Evolutionary conservation across 1,140 invertebrate species (phyloP).

Genomic region (Lasioglossum baleicum): DNA sequence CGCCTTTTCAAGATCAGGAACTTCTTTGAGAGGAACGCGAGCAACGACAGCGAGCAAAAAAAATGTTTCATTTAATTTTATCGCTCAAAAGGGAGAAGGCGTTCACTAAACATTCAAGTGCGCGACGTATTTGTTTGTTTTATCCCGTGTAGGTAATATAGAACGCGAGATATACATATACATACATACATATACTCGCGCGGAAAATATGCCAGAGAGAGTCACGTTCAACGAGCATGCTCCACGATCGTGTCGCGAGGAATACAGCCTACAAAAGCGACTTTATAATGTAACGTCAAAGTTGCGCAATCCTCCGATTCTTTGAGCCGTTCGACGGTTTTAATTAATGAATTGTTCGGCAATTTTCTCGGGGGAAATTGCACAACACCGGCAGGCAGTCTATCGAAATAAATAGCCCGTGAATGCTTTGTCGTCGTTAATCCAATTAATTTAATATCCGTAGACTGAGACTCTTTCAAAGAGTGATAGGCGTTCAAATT

Average conservation of each 20-base stretch:
- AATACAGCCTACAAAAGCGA: background rate
- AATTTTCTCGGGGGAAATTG: background rate
- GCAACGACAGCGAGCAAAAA: background rate
- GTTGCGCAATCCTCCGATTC: background rate
- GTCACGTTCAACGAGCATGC: too few relatives aligned
- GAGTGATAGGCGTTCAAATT: background rate
- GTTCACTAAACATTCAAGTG: background rate
- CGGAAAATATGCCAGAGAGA: background rate
- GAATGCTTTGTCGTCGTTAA: background rate
- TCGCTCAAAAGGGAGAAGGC: background rate
- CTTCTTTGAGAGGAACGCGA: slow-evolving; percentile 16
- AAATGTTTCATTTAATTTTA: slow-evolving; percentile 1
- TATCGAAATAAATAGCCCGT: background rate
- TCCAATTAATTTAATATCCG: background rate
- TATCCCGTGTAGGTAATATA: too few relatives aligned
- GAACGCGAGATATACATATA: too few relatives aligned
- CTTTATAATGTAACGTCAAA: background rate
- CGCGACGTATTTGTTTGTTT: too few relatives aligned
- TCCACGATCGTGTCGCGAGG: background rate
- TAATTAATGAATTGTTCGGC: background rate
- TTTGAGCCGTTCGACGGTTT: background rate
- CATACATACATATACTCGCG: too few relatives aligned
- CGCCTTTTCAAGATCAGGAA: background rate
- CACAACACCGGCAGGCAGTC: background rate
- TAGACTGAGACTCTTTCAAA: background rate